These are phyloP conservation scores for Drosophila nebulosa DNA, from an alignment of 1,140 invertebrate species.

Conservation along the genomic window DNA sequence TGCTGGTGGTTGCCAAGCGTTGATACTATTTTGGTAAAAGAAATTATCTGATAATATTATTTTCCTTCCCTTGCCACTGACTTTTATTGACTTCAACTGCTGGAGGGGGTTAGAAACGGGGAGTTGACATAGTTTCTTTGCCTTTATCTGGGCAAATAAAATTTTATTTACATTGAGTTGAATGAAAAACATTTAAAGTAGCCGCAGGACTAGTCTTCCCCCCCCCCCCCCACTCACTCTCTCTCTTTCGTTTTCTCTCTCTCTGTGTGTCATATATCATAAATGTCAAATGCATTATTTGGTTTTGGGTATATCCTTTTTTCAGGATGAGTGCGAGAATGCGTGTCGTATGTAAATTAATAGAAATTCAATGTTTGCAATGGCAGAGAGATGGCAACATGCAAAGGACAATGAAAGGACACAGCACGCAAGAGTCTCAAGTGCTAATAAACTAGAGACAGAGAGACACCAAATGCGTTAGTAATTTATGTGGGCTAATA, in stretches of 20 bases:
- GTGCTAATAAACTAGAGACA: constrained; percentile 76
- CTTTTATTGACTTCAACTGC: constrained; percentile 39
- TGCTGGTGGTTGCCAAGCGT: constrained; percentile 27
- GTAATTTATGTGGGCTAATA: constrained; percentile 72
- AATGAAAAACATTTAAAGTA: background rate
- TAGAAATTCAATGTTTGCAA: constrained; percentile 42
- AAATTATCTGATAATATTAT: constrained; percentile 66
- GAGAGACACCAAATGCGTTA: constrained; percentile 48
- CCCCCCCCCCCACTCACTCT: too few relatives aligned
- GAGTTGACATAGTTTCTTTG: constrained; percentile 22
- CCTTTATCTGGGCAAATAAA: constrained; percentile 26
- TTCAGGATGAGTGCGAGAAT: constrained; percentile 53
- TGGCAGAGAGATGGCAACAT: constrained; percentile 46
- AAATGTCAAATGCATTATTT: constrained; percentile 31
- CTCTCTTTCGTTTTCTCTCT: background rate
- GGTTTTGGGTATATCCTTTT: background rate
- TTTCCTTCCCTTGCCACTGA: constrained; percentile 10
- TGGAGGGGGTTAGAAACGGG: background rate
- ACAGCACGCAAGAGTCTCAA: constrained; percentile 57
- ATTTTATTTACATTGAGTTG: constrained; percentile 14
- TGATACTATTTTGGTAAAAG: constrained; percentile 49
- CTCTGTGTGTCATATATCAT: constrained; percentile 43
- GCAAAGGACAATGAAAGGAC: constrained; percentile 73
- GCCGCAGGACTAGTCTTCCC: too few relatives aligned
- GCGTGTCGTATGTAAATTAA: constrained; percentile 78